Evolutionary conservation across 2,888 invertebrate species (phyloP), one percentile per base, ranked within the genome.

Genomic region (Globia sparganii): DNA sequence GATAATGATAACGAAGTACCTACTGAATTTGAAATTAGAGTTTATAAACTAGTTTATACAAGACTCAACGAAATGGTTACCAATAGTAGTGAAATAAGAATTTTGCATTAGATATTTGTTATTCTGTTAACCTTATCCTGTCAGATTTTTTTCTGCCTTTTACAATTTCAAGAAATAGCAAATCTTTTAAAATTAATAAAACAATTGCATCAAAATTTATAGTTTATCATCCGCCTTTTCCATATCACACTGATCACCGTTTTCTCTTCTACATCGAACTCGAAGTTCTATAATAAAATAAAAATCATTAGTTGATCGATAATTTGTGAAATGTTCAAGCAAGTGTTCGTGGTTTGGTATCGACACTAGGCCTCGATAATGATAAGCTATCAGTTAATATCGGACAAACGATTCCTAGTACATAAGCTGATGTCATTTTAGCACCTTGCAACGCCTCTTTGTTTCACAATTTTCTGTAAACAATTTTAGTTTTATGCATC

Each of bases 321-420:
- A 73, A 75, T 76, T 81, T 72, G 49, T 79, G 77, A 75, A 79
- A 70, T 75, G 68, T 74, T 76, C 46, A 65, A 65, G 64, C 77
- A 67, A 77, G 49, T 69, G 49, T 76, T 72, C 40, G 71, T 58
- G 58, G 79, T 53, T 77, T 37, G 69, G 61, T 86, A 83, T 86
- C 86, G 79, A 79, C n/a, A 69, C 56, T 78, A 79, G 78, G 80
- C 84, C 68, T 78, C 78, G 92, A 92, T 91, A 91, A 40, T 89
- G 94, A 93, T 92, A 93, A 84, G 88, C 72, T 94, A 94, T 94
- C 94, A 83, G 74, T 79, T 83, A 82, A 87, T 93, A 94, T 93
- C 93, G 84, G 88, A 86, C 90, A 90, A 86, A 81, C 80, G 86
- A 91, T 93, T 94, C 92, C 92, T 91, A 86, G 91, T 91, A 92